These are phyloP conservation scores for Nothoprocta perdicaria DNA, from an alignment of 2,113 vertebrate genomes.

Conservation along the genomic window DNA sequence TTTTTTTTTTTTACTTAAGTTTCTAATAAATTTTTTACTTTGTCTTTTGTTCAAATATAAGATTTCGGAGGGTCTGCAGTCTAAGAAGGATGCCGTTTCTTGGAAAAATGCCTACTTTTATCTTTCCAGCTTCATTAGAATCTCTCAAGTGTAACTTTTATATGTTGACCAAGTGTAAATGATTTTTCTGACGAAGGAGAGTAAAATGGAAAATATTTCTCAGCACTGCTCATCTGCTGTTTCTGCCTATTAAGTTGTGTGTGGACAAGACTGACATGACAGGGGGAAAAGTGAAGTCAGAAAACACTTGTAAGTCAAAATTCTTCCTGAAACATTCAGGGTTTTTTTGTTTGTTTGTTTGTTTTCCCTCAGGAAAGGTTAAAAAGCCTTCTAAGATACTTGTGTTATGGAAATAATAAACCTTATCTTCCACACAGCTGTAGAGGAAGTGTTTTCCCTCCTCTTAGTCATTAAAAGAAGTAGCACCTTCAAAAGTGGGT, in stretches of 20 bases:
- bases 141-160: neutral
- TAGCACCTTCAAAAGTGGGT: slow-evolving; percentile 42
- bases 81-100: neutral
- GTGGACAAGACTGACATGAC: neutral
- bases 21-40: slow-evolving; percentile 59
- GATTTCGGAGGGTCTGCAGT: slow-evolving; percentile 6
- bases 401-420: neutral
- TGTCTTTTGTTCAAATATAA: slow-evolving; percentile 49
- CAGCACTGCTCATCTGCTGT: neutral
- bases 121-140: neutral
- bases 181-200: neutral
- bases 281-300: neutral
- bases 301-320: neutral
- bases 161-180: neutral
- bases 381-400: neutral
- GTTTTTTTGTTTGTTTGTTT: neutral
- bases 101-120: slow-evolving; percentile 2
- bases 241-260: neutral
- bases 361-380: neutral
- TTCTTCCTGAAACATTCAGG: neutral
- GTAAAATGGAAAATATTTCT: neutral
- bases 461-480: slow-evolving; percentile 6
- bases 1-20: slow-evolving; percentile 26
- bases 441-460: neutral
- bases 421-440: neutral